These are phyloP conservation scores for Polymixis lichenea DNA, from an alignment of 2,888 invertebrate genomes.

Conservation along the genomic window DNA sequence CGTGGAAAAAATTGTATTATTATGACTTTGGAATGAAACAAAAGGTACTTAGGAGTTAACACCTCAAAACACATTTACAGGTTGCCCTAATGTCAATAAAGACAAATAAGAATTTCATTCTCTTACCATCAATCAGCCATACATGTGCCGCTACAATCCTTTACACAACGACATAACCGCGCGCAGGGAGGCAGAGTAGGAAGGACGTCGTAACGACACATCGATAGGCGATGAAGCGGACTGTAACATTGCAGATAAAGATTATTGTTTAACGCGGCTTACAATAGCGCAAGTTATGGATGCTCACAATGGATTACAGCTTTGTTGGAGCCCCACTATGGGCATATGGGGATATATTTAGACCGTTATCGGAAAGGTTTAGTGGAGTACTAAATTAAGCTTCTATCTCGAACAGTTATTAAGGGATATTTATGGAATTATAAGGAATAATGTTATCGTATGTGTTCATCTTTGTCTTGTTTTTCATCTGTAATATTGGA, in stretches of 20 bases:
- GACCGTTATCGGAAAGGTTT: constrained; percentile 46
- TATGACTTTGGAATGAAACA: background rate
- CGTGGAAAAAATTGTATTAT: background rate
- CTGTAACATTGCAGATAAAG: constrained; percentile 72
- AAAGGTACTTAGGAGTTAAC: background rate
- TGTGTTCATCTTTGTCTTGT: background rate
- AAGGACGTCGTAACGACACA: constrained; percentile 39
- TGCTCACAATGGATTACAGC: constrained; percentile 53
- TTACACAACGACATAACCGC: constrained; percentile 22
- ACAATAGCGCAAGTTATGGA: constrained; percentile 67
- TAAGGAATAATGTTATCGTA: background rate
- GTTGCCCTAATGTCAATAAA: background rate
- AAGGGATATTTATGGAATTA: constrained; percentile 15
- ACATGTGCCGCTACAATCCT: constrained; percentile 14
- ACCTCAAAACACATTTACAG: background rate
- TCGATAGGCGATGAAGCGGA: constrained; percentile 67
- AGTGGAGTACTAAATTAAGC: constrained; percentile 34
- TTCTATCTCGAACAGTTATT: constrained; percentile 32
- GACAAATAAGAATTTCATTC: background rate
- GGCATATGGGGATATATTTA: constrained; percentile 44
- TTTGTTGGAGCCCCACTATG: constrained; percentile 49
- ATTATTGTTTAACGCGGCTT: constrained; percentile 68
- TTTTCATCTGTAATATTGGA: constrained; percentile 1
- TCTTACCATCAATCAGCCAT: background rate
- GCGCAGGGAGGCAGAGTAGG: constrained; percentile 8